Evolutionary conservation across 2,797 vertebrate genomes (phyloP).

Genomic region (Vultur gryphus): DNA sequence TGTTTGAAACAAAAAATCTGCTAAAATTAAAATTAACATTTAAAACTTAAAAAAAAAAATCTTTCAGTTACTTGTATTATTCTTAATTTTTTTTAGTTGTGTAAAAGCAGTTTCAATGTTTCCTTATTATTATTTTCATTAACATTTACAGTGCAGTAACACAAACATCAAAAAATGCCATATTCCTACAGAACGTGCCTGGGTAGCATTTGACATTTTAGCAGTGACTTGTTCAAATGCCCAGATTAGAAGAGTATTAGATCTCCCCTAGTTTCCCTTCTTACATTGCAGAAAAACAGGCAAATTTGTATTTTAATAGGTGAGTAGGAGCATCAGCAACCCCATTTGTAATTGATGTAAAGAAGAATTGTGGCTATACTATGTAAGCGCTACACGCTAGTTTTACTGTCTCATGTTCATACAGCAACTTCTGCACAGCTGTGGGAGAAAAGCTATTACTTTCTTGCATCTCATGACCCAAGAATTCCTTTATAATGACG

Average conservation of each 20-base stretch:
- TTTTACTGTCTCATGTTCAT: rapidly evolving
- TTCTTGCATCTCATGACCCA: not conserved
- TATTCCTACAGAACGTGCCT: not conserved
- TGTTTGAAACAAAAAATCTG: not conserved
- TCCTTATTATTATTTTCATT: not conserved
- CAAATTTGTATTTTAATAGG: not conserved
- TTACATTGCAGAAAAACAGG: not conserved
- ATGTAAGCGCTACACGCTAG: not conserved
- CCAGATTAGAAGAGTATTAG: not conserved
- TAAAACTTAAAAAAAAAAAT: rapidly evolving
- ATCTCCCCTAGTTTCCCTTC: not conserved
- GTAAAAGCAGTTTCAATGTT: not conserved
- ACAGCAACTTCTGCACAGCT: not conserved
- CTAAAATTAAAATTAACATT: not conserved
- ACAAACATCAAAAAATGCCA: not conserved
- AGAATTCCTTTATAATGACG: not conserved
- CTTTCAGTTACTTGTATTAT: not conserved
- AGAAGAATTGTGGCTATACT: not conserved
- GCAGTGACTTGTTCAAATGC: not conserved
- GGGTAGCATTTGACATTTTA: not conserved
- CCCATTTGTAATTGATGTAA: not conserved
- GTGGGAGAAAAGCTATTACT: not conserved
- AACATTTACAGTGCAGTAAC: not conserved
- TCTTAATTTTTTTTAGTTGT: not conserved
- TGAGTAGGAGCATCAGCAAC: not conserved